Base-by-base conservation (phyloP, 2,888 invertebrate species). In the Lordiphosa fenestrarum region DNA sequence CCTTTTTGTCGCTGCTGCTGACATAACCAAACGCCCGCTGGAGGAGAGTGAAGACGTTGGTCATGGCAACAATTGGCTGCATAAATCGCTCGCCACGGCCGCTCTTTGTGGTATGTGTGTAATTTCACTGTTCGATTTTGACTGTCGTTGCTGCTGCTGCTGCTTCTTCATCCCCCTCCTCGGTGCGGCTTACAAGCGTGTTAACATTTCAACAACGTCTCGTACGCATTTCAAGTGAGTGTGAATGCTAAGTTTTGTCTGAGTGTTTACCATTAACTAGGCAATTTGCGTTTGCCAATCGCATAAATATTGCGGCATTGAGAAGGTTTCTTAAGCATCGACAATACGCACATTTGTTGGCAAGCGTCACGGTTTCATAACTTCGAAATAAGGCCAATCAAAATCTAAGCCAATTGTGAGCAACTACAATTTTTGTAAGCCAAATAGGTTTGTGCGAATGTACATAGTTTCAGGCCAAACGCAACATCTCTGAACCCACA, bases 1-100 rank as follows among this genome's bases (percentile, higher is more conserved):
- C 83, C 83, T 80, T 78, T 78, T 80, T 65, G 72, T 68, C 63
- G 69, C 63, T 69, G 66, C 51, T 55, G 66, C 42, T 80, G 83
- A 80, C 78, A 82, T 80, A 82, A 78, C 76, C 58, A 66, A 64
- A 56, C 65, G 56, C 44, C 49, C 65, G 65, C 40, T 47, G 46
- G 39, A 10, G 53, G 46, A 39, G 57, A 50, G 23, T 36, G 21
- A 47, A 42, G 36, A 12, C 6, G 21, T 64, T 12, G n/a, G 38
- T 19, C n/a, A 37, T 66, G 52, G 53, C 37, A 39, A 35, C 59
- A 69, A 74, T 76, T 76, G 71, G 61, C 61, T 69, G 55, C 55
- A 60, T 60, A 69, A 71, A 70, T 71, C 52, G 47, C 71, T 46
- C 47, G 53, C 56, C 66, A 66, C 36, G 58, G 56, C 44, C 59